Evolutionary conservation across 2,888 invertebrate genomes (phyloP).

Genomic region (Drosophila villosipedis): DNA sequence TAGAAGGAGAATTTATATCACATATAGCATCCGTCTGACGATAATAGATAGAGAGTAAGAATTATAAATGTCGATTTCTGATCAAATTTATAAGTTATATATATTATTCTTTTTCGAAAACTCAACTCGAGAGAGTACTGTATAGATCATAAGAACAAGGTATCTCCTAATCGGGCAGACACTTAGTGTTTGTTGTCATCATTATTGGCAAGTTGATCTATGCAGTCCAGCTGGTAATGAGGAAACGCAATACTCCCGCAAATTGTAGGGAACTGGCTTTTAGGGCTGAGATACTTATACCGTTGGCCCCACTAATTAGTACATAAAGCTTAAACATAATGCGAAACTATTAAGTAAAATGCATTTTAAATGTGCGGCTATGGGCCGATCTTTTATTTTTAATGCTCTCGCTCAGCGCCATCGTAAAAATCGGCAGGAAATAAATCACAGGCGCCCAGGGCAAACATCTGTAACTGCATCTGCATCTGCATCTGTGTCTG

Average conservation of each 20-base stretch:
- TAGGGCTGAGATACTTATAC: background rate
- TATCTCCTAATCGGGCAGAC: background rate
- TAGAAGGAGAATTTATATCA: background rate
- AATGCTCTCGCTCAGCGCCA: constrained; percentile 66
- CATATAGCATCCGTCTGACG: background rate
- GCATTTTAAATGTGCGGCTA: constrained; percentile 64
- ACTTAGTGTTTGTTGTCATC: constrained; percentile 48
- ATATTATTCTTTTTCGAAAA: background rate
- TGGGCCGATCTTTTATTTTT: constrained; percentile 42
- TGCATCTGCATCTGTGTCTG: constrained; percentile 18
- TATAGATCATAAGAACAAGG: background rate
- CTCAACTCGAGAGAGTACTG: background rate
- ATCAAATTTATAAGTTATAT: background rate
- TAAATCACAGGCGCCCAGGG: constrained; percentile 68
- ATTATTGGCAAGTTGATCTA: constrained; percentile 17
- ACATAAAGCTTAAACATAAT: constrained; percentile 66
- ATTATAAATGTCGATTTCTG: background rate
- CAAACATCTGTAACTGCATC: constrained; percentile 20
- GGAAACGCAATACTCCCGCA: constrained; percentile 17
- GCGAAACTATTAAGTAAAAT: constrained; percentile 73
- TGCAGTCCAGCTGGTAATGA: constrained; percentile 1
- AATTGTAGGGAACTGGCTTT: constrained; percentile 2
- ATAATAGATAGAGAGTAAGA: background rate
- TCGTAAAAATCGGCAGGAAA: constrained; percentile 73
- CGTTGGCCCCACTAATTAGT: constrained; percentile 64